Base-by-base conservation (phyloP, 2,113 vertebrate genomes). In the Notothenia coriiceps region DNA sequence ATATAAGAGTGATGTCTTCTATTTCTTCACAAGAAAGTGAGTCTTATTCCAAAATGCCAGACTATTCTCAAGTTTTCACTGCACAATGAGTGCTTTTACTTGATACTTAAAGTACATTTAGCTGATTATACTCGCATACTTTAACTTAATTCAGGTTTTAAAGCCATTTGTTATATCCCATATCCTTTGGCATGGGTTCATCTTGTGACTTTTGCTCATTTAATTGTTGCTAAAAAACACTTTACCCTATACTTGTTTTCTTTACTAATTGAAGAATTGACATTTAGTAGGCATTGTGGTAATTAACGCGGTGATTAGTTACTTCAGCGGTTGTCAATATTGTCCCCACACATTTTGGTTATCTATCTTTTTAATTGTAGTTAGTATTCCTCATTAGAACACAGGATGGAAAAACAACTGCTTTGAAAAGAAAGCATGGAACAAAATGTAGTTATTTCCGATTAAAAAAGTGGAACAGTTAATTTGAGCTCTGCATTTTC, bases 291-390 rank as follows among this genome's bases (percentile, higher is more conserved):
- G 20, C 15, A 51, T 61, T 40, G 49, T 77, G 59, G 57, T 85
- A 79, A 89, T 87, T 55, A 68, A 57, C 60, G 40, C 17, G 43
- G 52, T 66, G 59, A 83, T 83, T 77, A 57, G 44, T 89, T 86
- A 75, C 64, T 82, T 85, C 76, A 51, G 35, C 40, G 44, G 1
- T 67, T 73, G 50, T 72, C 33, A 1, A 13, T 47, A 25, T n/a
- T 59, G 56, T 69, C 60, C 70, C 22, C 46, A 1, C 44, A 62
- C 73, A 75, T 71, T n/a, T 44, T 73, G 61, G 54, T 70, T 76
- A 61, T 79, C 71, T 29, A 2, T 77, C 76, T 85, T 65, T 52
- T 56, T 82, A 69, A 90, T 72, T 84, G 69, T 35, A 22, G 44
- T 67, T 82, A 73, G 82, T 85, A 52, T 46, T 20, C 17, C 25